A percentile compares a stretch with the other conserved stretches of the same genome.
Conservation (phyloP, 2,113 vertebrate genomes). For the Gallinago jamesoni region DNA sequence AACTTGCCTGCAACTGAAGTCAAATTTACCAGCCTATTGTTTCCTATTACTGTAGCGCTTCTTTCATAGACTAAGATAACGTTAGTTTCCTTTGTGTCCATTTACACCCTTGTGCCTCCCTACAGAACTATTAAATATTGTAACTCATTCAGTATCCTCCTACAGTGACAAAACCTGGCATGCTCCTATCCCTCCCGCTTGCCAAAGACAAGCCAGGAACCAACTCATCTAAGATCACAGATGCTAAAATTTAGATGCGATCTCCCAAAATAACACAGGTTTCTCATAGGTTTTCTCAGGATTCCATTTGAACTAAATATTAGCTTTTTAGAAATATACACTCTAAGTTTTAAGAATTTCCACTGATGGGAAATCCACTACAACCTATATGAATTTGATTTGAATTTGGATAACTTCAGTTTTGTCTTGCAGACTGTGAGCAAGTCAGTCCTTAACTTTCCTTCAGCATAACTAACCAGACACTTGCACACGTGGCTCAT, state of each 20-base stretch:
- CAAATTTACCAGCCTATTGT: not conserved
- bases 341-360: not conserved
- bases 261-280: not conserved
- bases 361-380: not conserved
- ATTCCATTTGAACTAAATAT: not conserved
- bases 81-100: not conserved
- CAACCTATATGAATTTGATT: not conserved
- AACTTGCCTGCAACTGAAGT: not conserved
- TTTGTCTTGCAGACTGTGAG: not conserved
- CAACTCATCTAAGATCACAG: not conserved
- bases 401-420: not conserved
- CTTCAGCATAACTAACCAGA: not conserved
- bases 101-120: not conserved
- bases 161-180: not conserved
- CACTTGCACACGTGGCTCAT: not conserved
- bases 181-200: rapidly evolving
- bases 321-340: not conserved
- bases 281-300: not conserved
- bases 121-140: not conserved
- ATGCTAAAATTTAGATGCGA: not conserved
- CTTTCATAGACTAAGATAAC: constrained; percentile 14
- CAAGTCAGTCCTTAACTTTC: not conserved
- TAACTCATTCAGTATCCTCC: not conserved
- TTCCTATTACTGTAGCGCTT: not conserved
- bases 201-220: not conserved